phyloP scores from a whole-genome alignment of 2,113 vertebrate species.

The Rhinichthys klamathensis region DNA sequence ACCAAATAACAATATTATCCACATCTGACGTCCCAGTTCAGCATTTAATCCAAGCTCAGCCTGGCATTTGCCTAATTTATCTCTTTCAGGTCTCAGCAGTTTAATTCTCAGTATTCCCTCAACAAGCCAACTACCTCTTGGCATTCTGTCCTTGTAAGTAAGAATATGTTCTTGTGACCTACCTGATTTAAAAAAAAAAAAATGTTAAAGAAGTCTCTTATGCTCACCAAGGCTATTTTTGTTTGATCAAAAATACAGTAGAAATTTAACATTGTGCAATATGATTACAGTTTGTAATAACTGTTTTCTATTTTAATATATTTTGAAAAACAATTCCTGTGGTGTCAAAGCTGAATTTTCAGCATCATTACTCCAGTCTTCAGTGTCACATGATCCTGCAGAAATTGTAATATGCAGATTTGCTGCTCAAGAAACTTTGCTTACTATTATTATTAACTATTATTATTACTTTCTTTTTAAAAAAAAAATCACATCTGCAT shows the following conservation, averaged over 20 bases:
- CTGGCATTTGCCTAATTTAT: conserved; percentile 21
- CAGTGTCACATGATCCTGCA: background rate
- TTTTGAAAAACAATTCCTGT: background rate
- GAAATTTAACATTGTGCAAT: background rate
- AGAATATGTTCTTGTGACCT: background rate
- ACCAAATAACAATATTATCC: conserved; percentile 40
- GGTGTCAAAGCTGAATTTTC: background rate
- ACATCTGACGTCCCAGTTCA: background rate
- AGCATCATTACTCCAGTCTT: background rate
- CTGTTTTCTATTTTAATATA: background rate
- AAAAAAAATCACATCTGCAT: too few species aligned
- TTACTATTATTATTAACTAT: background rate
- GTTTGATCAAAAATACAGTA: background rate
- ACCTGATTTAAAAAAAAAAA: background rate
- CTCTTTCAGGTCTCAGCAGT: conserved; percentile 38
- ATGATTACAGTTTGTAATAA: background rate
- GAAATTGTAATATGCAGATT: too few species aligned
- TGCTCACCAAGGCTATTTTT: background rate
- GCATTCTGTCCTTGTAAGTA: background rate
- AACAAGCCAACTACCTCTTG: background rate
- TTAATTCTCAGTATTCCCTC: conserved; percentile 19
- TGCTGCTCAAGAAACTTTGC: too few species aligned
- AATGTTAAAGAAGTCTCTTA: background rate
- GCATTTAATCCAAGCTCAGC: conserved; percentile 37
- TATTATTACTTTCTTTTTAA: too few species aligned